Percentiles rank a stretch among this genome's conserved stretches.
Conservation (phyloP, 2,797 vertebrate species). For the Austrolebias charrua region DNA sequence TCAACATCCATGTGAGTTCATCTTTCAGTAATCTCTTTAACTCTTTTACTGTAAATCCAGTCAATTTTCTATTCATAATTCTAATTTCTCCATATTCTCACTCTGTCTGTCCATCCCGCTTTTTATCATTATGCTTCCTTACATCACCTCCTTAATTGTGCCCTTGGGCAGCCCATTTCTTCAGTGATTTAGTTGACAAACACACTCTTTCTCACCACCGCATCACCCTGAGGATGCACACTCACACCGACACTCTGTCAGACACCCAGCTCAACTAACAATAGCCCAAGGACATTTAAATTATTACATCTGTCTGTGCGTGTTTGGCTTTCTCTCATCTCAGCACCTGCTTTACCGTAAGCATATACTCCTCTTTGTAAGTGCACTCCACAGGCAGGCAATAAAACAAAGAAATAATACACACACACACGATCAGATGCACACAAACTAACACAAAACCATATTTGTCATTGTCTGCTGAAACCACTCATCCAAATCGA, state of each 20-base stretch:
- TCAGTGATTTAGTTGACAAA: slow-evolving; percentile 47
- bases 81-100: slow-evolving; percentile 10
- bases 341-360: slow-evolving; percentile 24
- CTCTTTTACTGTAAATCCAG: neutral
- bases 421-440: slow-evolving; percentile 20
- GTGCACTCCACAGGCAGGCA: slow-evolving; percentile 52
- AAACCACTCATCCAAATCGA: slow-evolving; percentile 33
- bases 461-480: slow-evolving; percentile 50
- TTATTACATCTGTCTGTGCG: slow-evolving; percentile 52
- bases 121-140: slow-evolving; percentile 17
- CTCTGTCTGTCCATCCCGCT: slow-evolving; percentile 11
- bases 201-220: slow-evolving; percentile 39
- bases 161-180: slow-evolving; percentile 16
- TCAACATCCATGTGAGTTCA: neutral
- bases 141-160: slow-evolving; percentile 14
- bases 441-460: slow-evolving; percentile 3
- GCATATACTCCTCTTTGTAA: slow-evolving; percentile 31
- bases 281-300: slow-evolving; percentile 45
- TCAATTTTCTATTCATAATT: neutral
- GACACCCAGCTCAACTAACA: slow-evolving; percentile 32
- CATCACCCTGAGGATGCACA: slow-evolving; percentile 28
- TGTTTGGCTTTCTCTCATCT: slow-evolving; percentile 37
- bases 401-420: slow-evolving; percentile 42
- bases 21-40: neutral
- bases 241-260: slow-evolving; percentile 27